phyloP scores from a whole-genome alignment of 1,140 invertebrate species.

The Chrysoperla carnea region DNA sequence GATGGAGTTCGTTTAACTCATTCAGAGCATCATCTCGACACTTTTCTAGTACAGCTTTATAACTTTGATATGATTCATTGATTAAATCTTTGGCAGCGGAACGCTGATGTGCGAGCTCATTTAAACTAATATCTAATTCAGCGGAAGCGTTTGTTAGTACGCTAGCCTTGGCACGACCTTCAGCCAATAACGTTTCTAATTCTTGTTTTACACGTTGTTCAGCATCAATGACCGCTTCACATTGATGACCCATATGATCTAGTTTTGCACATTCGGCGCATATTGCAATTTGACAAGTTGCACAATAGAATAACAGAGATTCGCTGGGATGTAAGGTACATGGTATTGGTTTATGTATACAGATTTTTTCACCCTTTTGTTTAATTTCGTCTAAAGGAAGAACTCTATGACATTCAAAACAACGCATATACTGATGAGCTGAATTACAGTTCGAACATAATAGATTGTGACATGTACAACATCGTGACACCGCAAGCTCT shows the following conservation, averaged over 20 bases:
- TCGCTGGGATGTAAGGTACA: slow-evolving; percentile 60
- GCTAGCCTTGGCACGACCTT: slow-evolving; percentile 51
- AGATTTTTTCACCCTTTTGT: slow-evolving; percentile 49
- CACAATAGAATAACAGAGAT: slow-evolving; percentile 66
- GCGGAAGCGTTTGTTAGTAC: slow-evolving; percentile 56
- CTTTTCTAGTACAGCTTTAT: slow-evolving; percentile 64
- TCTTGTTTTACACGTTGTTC: slow-evolving; percentile 58
- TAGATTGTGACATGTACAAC: slow-evolving; percentile 84
- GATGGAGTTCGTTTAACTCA: slow-evolving; percentile 64
- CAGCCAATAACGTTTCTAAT: slow-evolving; percentile 46
- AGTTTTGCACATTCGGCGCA: slow-evolving; percentile 66
- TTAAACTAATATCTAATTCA: slow-evolving; percentile 56
- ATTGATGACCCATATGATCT: slow-evolving; percentile 60
- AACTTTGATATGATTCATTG: slow-evolving; percentile 67
- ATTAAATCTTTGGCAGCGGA: slow-evolving; percentile 73
- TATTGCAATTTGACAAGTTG: slow-evolving; percentile 61
- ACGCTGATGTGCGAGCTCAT: slow-evolving; percentile 67
- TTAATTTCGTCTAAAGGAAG: slow-evolving; percentile 73
- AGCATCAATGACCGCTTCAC: slow-evolving; percentile 55
- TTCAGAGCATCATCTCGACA: slow-evolving; percentile 54
- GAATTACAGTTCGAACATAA: slow-evolving; percentile 84
- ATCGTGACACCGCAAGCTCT: slow-evolving; percentile 77
- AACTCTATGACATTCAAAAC: slow-evolving; percentile 83
- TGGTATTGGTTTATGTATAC: slow-evolving; percentile 66
- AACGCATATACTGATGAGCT: slow-evolving; percentile 86